Base-by-base conservation (phyloP, 2,888 invertebrate species). In the Dryomyza anilis region DNA sequence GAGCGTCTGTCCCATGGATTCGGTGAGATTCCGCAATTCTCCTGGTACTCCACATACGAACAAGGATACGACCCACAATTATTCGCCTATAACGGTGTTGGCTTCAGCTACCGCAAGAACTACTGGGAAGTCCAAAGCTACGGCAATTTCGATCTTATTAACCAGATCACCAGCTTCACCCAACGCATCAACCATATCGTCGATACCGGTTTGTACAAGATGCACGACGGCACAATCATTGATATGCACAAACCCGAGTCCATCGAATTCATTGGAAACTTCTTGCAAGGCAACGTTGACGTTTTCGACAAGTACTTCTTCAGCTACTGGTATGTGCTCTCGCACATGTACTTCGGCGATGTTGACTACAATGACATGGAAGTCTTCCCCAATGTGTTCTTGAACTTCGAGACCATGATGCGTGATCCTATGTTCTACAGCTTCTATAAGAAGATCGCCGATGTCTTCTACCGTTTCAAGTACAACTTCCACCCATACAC, bases 401-500 rank as follows among this genome's bases (percentile, higher is more conserved):
- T 90, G 73, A 84, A 85, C 69, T 88, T 87, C 75, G 86, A 87
- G 74, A 89, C 91, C 5, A 86, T 88, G 72, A 82, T 90, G 70
- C 89, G 91, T 69, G 92, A 92, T 77, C 92, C 92, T 23, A 85
- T 89, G 52, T 91, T 90, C 86, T 92, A 89, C 80, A 86, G 87
- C 70, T 82, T 91, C 66, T 89, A 88, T 77, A 88, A 89, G 80
- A 87, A 87, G 65, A 84, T 90, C 68, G 75, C 86, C 53, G 80
- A 86, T 65, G 84, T 85, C 53, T 86, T 88, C 76, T 81, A 84
- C 70, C 85, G 87, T 53, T 90, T 88, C 85, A 89, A 89, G 76
- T 76, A 81, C 68, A 85, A 85, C 69, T 81, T 89, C 55, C 85
- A 86, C 14, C 82, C 85, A n/a, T 91, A 92, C 84, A 86, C 85